Conservation (phyloP, 2,113 vertebrate species). For the Ciconia stormi region DNA sequence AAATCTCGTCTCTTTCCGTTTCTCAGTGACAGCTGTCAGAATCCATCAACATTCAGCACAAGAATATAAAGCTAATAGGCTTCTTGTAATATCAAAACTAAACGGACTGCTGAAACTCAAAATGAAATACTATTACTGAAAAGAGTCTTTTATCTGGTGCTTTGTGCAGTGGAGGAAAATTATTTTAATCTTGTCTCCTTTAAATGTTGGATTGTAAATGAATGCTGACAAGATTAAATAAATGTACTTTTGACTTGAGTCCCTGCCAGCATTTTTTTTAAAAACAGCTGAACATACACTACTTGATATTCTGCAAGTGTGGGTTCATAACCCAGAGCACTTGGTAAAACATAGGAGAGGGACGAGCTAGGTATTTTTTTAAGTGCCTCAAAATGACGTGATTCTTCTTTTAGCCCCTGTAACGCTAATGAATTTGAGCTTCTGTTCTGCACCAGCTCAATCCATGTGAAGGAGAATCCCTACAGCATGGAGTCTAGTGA, state of each 20-base stretch:
- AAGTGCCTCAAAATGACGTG: not conserved
- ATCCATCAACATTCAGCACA: conserved; percentile 65
- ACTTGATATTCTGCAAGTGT: not conserved
- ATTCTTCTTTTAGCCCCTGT: not conserved
- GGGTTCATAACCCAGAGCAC: not conserved
- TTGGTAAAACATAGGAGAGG: not conserved
- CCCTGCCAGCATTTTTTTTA: not conserved
- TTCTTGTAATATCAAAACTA: conserved; percentile 68
- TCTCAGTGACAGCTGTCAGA: conserved; percentile 69
- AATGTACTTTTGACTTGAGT: conserved; percentile 46
- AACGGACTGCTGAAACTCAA: conserved; percentile 66
- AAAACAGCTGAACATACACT: not conserved
- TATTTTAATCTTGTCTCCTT: conserved; percentile 57
- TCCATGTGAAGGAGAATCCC: not conserved
- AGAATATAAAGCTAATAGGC: conserved; percentile 64
- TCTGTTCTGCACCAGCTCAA: not conserved
- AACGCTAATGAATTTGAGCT: not conserved
- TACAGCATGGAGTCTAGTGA: not conserved
- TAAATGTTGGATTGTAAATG: conserved; percentile 59
- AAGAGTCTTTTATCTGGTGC: conserved; percentile 67
- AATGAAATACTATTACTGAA: conserved; percentile 71
- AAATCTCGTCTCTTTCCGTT: conserved; percentile 42
- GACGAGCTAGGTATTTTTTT: not conserved
- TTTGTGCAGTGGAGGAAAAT: conserved; percentile 65
- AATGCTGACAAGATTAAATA: conserved; percentile 65